Evolutionary conservation across 2,113 vertebrate genomes (phyloP), one percentile per base, ranked within the genome.

Genomic region (Brachirus orientalis): DNA sequence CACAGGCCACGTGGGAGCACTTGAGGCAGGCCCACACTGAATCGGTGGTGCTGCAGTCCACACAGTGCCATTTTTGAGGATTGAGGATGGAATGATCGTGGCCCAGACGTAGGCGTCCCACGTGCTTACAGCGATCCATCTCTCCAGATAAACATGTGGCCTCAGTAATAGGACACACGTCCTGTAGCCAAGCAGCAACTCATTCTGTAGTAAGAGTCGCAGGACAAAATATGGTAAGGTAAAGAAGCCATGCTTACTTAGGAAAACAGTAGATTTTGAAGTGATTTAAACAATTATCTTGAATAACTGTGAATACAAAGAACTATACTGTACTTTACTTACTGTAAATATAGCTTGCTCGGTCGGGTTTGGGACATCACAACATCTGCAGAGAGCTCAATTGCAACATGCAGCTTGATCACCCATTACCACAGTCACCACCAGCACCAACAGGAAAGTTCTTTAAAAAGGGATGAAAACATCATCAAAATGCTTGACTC

Each of bases 71-170:
- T 93, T 98, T 99, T 88, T 98, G 98, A 0, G 97, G 97, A 87
- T 99, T 99, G 87, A 99, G 93, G 90, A 98, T 97, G 50, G 98
- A 99, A 91, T 99, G 98, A 91, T 98, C 95, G 75, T 98, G 95
- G 89, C 97, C 95, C 73, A 99, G 92, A 79, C 97, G 96, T 69
- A 99, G 94, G 76, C 98, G 96, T 78, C 95, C 96, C 80, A 97
- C 98, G 88, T 99, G 98, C 92, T 97, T 99, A 94, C 98, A 99
- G 91, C 97, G 92, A 95, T 99, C 98, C 98, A 99, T 99, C 75
- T 69, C 88, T 89, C 63, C 77, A 75, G 73, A 90, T 87, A 67
- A 83, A 83, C 92, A 92, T 93, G 90, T 87, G 92, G 84, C 89
- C 90, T 89, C 82, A 83, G 84, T 60, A 79, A 90, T 77, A 89